Percentiles rank a stretch among this genome's conserved stretches.
These are phyloP conservation scores for Vombatus ursinus DNA, from an alignment of 2,113 vertebrate species.

Conservation along the genomic window DNA sequence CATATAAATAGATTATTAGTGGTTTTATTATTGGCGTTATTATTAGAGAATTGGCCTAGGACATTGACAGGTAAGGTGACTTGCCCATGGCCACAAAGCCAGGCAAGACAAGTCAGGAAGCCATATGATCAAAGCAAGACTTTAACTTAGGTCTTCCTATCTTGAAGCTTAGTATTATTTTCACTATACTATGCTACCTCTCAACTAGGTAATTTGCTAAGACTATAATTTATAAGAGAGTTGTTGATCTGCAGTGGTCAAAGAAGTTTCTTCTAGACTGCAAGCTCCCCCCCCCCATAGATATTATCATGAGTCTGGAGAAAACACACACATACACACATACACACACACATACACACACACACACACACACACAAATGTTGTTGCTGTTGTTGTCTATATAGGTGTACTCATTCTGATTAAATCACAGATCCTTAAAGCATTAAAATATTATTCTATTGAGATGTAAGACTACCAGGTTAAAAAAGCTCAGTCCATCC, in stretches of 20 bases:
- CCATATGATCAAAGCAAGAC: not conserved
- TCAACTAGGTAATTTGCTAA: not conserved
- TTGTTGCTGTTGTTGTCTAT: not conserved
- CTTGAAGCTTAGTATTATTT: not conserved
- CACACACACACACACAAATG: not conserved
- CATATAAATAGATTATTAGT: not conserved
- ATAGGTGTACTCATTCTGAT: not conserved
- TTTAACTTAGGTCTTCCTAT: not conserved
- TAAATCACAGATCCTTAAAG: not conserved
- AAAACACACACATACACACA: too few relatives aligned
- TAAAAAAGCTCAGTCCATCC: not conserved
- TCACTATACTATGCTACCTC: not conserved
- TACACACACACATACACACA: not conserved
- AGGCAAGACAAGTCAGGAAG: not conserved
- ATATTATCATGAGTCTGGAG: not conserved
- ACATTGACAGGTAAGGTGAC: not conserved
- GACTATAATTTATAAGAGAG: not conserved
- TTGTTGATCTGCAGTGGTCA: not conserved
- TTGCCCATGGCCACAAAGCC: not conserved
- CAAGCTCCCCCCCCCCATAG: not conserved
- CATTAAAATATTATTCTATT: not conserved
- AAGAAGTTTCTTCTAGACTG: not conserved
- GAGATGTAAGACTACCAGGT: not conserved
- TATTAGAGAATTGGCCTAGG: not conserved
- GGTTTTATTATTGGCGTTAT: not conserved